Conservation (phyloP, 2,113 vertebrate species). For the Heterotis niloticus region DNA sequence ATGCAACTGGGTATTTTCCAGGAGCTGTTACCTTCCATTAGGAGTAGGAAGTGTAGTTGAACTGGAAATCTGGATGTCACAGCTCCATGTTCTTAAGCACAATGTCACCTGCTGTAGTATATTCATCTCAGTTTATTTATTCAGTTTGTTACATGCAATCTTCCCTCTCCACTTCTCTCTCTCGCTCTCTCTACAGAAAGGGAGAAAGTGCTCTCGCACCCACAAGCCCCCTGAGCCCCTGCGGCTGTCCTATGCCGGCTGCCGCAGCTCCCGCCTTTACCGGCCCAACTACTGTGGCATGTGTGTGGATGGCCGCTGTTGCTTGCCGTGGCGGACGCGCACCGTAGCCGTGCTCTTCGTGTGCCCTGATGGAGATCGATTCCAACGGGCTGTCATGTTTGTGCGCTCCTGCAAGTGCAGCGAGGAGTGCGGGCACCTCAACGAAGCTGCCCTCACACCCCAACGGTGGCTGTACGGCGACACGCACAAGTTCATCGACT, state of each 20-base stretch:
- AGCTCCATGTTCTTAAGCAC: too few relatives aligned
- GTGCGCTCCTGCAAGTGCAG: conserved; percentile 77
- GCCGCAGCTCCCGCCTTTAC: conserved; percentile 68
- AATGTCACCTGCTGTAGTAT: too few relatives aligned
- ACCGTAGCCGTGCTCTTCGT: conserved; percentile 63
- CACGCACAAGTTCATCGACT: conserved; percentile 74
- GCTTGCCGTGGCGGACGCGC: conserved; percentile 67
- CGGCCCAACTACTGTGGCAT: conserved; percentile 72
- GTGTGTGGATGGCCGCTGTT: conserved; percentile 72
- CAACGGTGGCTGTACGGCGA: conserved; percentile 70
- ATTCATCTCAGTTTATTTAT: too few relatives aligned
- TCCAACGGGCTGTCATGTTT: conserved; percentile 70
- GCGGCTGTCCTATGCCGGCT: conserved; percentile 68
- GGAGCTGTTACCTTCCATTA: too few relatives aligned
- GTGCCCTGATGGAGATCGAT: conserved; percentile 66
- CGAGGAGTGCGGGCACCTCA: conserved; percentile 64
- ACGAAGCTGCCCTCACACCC: conserved; percentile 64
- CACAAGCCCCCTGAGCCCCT: conserved; percentile 71
- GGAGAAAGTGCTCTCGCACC: conserved; percentile 73
- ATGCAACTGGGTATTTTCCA: too few relatives aligned
- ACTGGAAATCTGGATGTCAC: too few relatives aligned
- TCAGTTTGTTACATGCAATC: too few relatives aligned
- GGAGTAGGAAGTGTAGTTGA: too few relatives aligned
- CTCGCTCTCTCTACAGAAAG: conserved; percentile 57
- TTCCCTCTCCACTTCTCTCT: too few relatives aligned